Percentiles rank a stretch among this genome's conserved stretches.
Evolutionary conservation across 2,113 vertebrate genomes (phyloP).

Genomic region (Todiramphus saurophagus): DNA sequence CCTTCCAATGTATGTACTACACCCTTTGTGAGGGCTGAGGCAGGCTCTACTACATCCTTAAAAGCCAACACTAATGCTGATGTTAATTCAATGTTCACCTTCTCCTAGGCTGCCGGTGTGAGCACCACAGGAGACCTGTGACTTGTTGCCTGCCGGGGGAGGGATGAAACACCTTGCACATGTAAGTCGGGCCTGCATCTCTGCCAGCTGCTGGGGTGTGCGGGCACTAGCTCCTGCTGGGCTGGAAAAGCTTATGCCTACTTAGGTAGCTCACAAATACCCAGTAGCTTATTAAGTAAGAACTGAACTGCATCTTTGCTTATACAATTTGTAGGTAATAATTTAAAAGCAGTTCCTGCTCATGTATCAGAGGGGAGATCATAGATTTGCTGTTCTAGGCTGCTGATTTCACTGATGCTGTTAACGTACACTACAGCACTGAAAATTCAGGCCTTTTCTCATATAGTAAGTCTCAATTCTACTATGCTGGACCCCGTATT

Average conservation of each 20-base stretch:
- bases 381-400: neutral
- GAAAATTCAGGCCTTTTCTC: neutral
- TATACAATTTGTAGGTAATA: neutral
- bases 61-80: rapidly evolving
- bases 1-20: neutral
- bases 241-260: neutral
- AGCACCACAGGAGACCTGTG: neutral
- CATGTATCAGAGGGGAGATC: neutral
- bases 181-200: rapidly evolving
- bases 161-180: neutral
- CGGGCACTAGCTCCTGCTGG: neutral
- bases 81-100: neutral
- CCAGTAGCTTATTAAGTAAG: neutral
- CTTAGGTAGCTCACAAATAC: neutral
- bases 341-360: neutral
- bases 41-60: neutral
- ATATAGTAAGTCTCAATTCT: neutral
- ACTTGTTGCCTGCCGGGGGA: neutral
- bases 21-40: neutral
- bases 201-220: neutral
- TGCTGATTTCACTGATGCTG: neutral
- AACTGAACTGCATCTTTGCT: neutral
- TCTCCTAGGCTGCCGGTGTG: neutral
- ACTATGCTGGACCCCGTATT: neutral
- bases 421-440: neutral